Conservation (phyloP, 1,140 invertebrate species). For the Leptestheria dahalacensis region DNA sequence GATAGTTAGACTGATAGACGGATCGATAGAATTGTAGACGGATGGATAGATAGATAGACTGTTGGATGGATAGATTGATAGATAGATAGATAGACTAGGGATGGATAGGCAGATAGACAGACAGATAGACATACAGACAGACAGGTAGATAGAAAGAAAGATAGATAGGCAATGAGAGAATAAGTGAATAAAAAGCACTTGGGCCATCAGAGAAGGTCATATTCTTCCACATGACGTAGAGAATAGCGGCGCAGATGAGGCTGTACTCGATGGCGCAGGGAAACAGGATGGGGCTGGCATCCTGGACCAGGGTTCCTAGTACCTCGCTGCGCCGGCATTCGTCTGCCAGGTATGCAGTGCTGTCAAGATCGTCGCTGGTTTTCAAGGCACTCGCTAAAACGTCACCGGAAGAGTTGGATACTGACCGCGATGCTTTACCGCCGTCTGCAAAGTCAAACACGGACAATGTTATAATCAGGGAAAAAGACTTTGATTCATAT, state of each 20-base stretch:
- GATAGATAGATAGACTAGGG: too few relatives aligned
- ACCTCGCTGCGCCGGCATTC: conserved; percentile 53
- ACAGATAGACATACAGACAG: too few relatives aligned
- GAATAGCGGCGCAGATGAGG: conserved; percentile 47
- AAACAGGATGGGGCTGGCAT: conserved; percentile 47
- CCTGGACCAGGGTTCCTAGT: conserved; percentile 43
- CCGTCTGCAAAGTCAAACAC: background rate
- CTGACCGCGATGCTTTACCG: background rate
- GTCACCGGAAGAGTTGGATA: background rate
- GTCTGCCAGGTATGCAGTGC: conserved; percentile 24
- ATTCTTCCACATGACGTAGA: conserved; percentile 46
- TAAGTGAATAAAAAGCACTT: background rate
- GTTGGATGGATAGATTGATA: too few relatives aligned
- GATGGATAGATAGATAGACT: too few relatives aligned
- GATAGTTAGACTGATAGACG: too few relatives aligned
- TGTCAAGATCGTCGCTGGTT: background rate
- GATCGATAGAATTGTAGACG: too few relatives aligned
- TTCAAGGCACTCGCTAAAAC: background rate
- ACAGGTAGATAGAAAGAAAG: too few relatives aligned
- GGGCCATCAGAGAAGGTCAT: background rate
- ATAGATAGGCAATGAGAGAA: too few relatives aligned
- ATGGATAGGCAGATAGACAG: too few relatives aligned
- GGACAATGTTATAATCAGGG: conserved; percentile 5
- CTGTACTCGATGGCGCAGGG: conserved; percentile 56
- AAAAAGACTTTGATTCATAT: too few relatives aligned